Evolutionary conservation across 2,888 invertebrate species (phyloP).

Genomic region (Melipona bicolor): DNA sequence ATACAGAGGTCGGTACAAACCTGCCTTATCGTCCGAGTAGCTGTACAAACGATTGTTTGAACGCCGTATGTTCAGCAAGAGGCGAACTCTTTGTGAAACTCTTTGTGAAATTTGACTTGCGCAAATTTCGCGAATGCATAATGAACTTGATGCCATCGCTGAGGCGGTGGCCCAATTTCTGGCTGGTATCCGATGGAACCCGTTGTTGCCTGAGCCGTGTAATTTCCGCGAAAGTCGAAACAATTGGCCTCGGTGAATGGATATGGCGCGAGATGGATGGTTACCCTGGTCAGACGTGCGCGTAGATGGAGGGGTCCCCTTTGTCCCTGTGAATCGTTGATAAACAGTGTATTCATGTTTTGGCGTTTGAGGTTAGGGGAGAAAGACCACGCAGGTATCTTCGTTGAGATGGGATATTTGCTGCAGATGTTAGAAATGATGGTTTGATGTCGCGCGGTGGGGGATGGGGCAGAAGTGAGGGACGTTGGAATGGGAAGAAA

Average conservation of each 20-base stretch:
- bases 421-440: background rate
- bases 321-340: slow-evolving; percentile 33
- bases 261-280: slow-evolving; percentile 19
- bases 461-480: no score
- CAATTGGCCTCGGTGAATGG: slow-evolving; percentile 43
- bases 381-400: background rate
- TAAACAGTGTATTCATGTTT: slow-evolving; percentile 14
- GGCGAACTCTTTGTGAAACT: no score
- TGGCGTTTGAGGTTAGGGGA: background rate
- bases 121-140: no score
- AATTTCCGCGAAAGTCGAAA: slow-evolving; percentile 66
- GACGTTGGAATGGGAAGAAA: background rate
- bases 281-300: background rate
- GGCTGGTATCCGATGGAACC: slow-evolving; percentile 41
- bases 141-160: no score
- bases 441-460: no score
- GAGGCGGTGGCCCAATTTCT: slow-evolving; percentile 45
- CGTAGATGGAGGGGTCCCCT: background rate
- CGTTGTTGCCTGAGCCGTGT: slow-evolving; percentile 62
- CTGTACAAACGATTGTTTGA: no score
- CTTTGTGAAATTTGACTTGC: no score
- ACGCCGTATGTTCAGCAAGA: no score
- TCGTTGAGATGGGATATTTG: background rate
- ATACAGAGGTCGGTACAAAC: no score
- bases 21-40: no score